Evolutionary conservation across 2,113 vertebrate species (phyloP).

Genomic region (Syrrhaptes paradoxus): DNA sequence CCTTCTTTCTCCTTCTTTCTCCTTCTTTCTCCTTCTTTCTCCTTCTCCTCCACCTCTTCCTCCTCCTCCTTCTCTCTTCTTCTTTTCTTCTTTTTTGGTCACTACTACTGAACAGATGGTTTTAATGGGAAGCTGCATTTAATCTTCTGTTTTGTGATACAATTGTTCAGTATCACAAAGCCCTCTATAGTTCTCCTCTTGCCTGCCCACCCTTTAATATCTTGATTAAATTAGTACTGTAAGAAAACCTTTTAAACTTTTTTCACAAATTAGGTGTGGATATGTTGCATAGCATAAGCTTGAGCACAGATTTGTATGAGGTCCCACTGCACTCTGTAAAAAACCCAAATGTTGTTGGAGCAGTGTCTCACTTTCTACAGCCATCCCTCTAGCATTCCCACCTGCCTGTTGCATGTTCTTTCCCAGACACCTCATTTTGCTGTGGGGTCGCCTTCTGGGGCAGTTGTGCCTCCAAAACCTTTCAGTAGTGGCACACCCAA

Average conservation of each 20-base stretch:
- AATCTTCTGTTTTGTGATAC: background rate
- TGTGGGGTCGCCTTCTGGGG: background rate
- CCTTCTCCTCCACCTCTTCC: background rate
- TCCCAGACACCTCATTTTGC: background rate
- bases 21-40: background rate
- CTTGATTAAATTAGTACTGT: background rate
- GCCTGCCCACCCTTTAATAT: background rate
- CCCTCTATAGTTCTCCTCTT: background rate
- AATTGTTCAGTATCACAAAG: background rate
- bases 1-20: background rate
- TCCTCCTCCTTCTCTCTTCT: background rate
- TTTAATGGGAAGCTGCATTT: background rate
- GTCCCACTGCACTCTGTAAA: too few species aligned
- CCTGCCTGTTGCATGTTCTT: rapidly evolving
- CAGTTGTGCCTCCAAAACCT: background rate
- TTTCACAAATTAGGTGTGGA: background rate
- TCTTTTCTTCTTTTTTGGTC: too few species aligned
- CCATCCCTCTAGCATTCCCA: background rate
- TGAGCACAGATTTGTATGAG: background rate
- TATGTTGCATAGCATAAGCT: background rate
- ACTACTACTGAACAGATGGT: background rate
- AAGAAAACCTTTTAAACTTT: background rate
- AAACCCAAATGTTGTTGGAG: background rate
- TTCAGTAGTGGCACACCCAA: background rate
- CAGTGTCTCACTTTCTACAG: background rate